phyloP scores from a whole-genome alignment of 1,140 invertebrate species.

The Sitobion miscanthi region DNA sequence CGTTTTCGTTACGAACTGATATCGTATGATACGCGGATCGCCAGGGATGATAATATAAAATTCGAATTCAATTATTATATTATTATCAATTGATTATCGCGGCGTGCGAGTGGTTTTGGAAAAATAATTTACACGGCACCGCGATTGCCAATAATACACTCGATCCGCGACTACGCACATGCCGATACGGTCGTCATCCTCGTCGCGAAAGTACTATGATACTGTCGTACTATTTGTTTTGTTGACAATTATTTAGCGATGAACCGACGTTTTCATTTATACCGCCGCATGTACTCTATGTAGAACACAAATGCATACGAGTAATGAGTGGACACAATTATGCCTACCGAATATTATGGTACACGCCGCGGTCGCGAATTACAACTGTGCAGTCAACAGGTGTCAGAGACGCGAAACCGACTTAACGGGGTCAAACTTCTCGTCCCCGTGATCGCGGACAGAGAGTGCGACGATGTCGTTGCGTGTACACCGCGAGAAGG shows the following conservation, averaged over 20 bases:
- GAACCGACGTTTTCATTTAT: background rate
- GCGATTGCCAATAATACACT: background rate
- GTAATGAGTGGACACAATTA: background rate
- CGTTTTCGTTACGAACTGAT: background rate
- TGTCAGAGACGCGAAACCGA: constrained; percentile 29
- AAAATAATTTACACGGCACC: background rate
- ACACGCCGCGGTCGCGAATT: constrained; percentile 38
- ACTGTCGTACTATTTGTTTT: background rate
- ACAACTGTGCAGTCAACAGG: constrained; percentile 41
- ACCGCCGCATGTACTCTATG: background rate
- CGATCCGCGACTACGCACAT: no score
- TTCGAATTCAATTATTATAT: background rate
- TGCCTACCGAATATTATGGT: background rate
- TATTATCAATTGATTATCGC: background rate
- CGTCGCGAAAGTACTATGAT: background rate
- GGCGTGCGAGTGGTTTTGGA: background rate
- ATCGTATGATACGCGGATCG: background rate
- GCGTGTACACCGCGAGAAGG: constrained; percentile 20
- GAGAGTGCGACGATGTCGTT: constrained; percentile 4
- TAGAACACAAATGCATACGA: background rate
- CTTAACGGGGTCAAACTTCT: constrained; percentile 42
- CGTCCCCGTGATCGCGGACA: constrained; percentile 8
- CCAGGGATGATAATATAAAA: background rate
- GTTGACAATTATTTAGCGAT: background rate
- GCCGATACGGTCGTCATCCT: background rate